Evolutionary conservation across 2,888 invertebrate species (phyloP).

Genomic region (Leptinotarsa haldemani): DNA sequence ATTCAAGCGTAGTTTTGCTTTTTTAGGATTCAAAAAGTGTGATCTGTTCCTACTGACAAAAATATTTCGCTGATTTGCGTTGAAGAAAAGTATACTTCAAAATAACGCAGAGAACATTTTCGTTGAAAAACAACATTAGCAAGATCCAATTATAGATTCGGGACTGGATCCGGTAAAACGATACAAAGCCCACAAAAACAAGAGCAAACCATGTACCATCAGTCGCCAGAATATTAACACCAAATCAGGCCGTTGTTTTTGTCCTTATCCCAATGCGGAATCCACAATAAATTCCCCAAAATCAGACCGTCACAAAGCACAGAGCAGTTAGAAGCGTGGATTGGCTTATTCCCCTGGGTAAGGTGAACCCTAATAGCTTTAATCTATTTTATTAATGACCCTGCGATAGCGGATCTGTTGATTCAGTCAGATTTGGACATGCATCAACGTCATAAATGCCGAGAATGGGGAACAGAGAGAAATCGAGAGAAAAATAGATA

Average conservation of each 20-base stretch:
- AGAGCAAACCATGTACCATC: not conserved
- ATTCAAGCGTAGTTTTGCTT: too few species aligned
- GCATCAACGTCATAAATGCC: slow-evolving; percentile 36
- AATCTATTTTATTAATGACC: slow-evolving; percentile 42
- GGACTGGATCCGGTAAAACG: not conserved
- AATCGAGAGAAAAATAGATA: slow-evolving; percentile 36
- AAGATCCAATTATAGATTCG: not conserved
- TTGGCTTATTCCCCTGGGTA: slow-evolving; percentile 14
- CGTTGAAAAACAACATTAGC: slow-evolving; percentile 4
- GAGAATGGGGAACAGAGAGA: slow-evolving; percentile 29
- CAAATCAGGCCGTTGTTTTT: slow-evolving; percentile 20
- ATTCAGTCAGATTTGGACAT: slow-evolving; percentile 36
- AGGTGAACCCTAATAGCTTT: slow-evolving; percentile 27
- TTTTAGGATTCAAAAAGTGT: too few species aligned
- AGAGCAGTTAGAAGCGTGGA: slow-evolving; percentile 12
- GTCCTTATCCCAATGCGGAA: slow-evolving; percentile 13
- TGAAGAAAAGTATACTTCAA: not conserved
- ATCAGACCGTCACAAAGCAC: not conserved
- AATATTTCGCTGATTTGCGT: too few species aligned
- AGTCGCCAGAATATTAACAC: slow-evolving; percentile 21
- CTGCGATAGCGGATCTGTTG: slow-evolving; percentile 33
- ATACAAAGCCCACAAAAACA: slow-evolving; percentile 18
- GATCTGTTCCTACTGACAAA: too few species aligned
- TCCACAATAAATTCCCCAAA: not conserved
- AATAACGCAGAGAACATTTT: not conserved